Evolutionary conservation across 2,797 vertebrate species (phyloP).

Genomic region (Hylomyscus alleni): DNA sequence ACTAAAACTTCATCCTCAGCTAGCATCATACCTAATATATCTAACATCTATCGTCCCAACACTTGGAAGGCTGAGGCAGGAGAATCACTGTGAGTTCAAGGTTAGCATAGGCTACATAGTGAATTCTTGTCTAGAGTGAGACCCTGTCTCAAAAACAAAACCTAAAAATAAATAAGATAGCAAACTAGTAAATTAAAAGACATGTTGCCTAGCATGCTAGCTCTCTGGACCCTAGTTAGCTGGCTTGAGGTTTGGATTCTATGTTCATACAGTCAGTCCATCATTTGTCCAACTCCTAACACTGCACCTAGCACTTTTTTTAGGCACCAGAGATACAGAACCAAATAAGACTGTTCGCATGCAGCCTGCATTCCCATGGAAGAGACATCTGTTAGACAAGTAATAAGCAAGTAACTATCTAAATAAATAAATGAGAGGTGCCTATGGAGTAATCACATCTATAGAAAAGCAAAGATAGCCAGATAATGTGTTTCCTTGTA

Average conservation of each 20-base stretch:
- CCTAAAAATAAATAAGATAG: background rate
- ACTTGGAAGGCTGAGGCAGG: background rate
- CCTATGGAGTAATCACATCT: background rate
- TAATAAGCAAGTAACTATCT: background rate
- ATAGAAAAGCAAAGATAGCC: slow-evolving; percentile 31
- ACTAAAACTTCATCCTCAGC: background rate
- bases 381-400: background rate
- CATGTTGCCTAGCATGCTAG: background rate
- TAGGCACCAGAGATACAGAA: background rate
- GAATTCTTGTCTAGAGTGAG: background rate
- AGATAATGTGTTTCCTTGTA: background rate
- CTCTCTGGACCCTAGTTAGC: background rate
- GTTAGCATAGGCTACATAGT: background rate
- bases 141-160: background rate
- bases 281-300: background rate
- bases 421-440: background rate
- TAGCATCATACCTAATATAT: background rate
- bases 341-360: background rate
- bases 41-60: background rate
- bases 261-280: background rate
- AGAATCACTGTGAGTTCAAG: background rate
- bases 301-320: background rate
- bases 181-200: background rate
- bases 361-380: background rate
- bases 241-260: background rate